Percentiles rank a stretch among this genome's conserved stretches.
Conservation (phyloP, 2,888 invertebrate species). For the Nemapogon koenigi region DNA sequence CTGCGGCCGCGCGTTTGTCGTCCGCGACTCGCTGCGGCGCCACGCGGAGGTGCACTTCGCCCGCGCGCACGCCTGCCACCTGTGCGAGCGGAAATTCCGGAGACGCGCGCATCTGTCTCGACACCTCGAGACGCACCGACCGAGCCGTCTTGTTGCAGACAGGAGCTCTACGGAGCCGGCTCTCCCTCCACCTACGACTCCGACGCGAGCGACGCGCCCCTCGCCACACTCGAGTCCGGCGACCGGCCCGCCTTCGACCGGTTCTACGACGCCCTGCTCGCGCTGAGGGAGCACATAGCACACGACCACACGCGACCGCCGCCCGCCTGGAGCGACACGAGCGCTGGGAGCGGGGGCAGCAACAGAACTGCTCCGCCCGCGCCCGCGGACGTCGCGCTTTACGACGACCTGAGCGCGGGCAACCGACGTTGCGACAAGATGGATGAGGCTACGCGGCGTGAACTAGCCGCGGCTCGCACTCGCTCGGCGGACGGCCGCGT, state of each 20-base stretch:
- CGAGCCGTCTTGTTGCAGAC: too few species aligned
- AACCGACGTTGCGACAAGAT: constrained; percentile 39
- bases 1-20: constrained; percentile 33
- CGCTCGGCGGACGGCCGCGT: constrained; percentile 52
- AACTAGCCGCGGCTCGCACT: constrained; percentile 29
- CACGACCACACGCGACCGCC: constrained; percentile 6
- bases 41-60: constrained; percentile 38
- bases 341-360: constrained; percentile 11
- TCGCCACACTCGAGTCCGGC: background rate
- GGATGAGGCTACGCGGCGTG: constrained; percentile 36
- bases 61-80: constrained; percentile 31
- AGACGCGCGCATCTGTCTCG: constrained; percentile 39
- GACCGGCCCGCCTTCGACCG: background rate
- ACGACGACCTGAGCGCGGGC: constrained; percentile 40
- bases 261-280: too few species aligned
- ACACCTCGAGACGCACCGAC: constrained; percentile 41
- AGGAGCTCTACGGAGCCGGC: too few species aligned
- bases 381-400: constrained; percentile 21
- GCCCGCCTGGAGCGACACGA: constrained; percentile 3
- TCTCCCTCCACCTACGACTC: background rate
- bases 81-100: constrained; percentile 39
- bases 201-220: background rate
- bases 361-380: too few species aligned
- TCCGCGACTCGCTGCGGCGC: constrained; percentile 30
- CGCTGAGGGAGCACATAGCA: too few species aligned